Percentiles rank a stretch among this genome's conserved stretches.
Evolutionary conservation across 2,888 invertebrate species (phyloP).

Genomic region (Monoplex corrugatus): DNA sequence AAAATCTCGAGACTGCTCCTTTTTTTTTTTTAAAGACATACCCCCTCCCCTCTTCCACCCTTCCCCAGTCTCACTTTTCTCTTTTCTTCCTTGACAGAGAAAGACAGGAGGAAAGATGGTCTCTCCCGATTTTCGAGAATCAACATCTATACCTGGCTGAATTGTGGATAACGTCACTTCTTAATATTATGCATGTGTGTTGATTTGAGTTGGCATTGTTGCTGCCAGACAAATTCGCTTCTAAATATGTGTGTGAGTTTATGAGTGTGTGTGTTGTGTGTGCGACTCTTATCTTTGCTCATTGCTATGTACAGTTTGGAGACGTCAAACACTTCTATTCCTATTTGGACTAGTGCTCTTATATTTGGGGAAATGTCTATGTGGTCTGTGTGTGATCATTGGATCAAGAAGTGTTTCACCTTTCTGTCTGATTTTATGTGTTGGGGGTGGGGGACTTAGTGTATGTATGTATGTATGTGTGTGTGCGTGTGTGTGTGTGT

Average conservation of each 20-base stretch:
- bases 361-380: not conserved
- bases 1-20: too few species aligned
- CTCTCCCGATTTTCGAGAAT: not conserved
- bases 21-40: too few species aligned
- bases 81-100: not conserved
- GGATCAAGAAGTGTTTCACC: too few species aligned
- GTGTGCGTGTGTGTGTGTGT: not conserved
- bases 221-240: too few species aligned
- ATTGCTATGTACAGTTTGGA: constrained; percentile 9
- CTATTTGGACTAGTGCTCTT: constrained; percentile 19
- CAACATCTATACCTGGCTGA: not conserved
- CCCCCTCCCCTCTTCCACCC: too few species aligned
- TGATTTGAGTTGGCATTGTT: too few species aligned
- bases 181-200: not conserved
- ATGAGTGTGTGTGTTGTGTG: too few species aligned
- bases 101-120: not conserved
- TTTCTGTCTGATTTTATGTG: not conserved
- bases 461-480: not conserved
- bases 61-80: not conserved
- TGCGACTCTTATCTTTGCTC: constrained; percentile 24
- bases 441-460: not conserved
- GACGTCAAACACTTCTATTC: not conserved
- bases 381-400: not conserved
- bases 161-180: not conserved
- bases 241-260: too few species aligned